Evolutionary conservation across 2,113 vertebrate species (phyloP).

Genomic region (Tor tambroides): DNA sequence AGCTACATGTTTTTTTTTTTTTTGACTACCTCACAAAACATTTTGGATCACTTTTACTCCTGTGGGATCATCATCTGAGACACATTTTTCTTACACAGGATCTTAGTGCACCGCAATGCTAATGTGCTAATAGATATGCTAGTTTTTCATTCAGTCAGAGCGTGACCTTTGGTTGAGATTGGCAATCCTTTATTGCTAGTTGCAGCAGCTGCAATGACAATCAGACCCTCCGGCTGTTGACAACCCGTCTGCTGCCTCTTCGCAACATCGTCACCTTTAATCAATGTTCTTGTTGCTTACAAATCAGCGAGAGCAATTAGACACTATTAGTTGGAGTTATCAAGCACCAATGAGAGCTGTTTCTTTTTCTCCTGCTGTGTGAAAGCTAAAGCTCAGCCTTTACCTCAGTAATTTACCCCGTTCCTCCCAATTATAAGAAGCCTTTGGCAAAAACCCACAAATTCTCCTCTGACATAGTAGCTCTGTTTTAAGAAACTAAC

Average conservation of each 20-base stretch:
- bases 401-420: constrained; percentile 12
- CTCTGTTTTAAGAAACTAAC: neutral
- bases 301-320: constrained; percentile 54
- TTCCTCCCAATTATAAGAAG: constrained; percentile 26
- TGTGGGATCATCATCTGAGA: neutral
- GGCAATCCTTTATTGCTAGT: neutral
- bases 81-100: neutral
- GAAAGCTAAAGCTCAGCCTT: constrained; percentile 7
- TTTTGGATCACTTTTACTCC: neutral
- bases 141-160: neutral
- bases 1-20: neutral
- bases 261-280: constrained; percentile 29
- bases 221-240: neutral
- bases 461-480: neutral
- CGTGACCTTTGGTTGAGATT: constrained; percentile 1
- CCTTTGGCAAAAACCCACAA: constrained; percentile 5
- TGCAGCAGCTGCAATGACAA: neutral
- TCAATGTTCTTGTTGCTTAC: constrained; percentile 45
- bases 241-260: neutral
- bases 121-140: neutral
- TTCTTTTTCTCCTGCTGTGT: neutral
- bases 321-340: constrained; percentile 43
- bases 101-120: neutral
- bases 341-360: neutral
- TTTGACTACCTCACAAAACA: neutral